Base-by-base conservation (phyloP, 2,888 invertebrate species). In the Pollenia angustigena region DNA sequence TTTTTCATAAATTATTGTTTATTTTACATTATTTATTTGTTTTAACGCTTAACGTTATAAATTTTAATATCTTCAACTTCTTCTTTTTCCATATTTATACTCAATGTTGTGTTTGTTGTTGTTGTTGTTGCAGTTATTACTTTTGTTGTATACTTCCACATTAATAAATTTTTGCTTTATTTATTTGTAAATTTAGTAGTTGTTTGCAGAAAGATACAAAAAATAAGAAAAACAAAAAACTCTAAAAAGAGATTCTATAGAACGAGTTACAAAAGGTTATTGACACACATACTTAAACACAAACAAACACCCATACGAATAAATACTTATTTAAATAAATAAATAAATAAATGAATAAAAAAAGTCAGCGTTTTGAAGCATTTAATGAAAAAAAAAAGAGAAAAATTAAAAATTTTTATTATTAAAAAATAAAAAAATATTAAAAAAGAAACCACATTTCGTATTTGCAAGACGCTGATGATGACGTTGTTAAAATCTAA, bases 21-120 rank as follows among this genome's bases (percentile, higher is more conserved):
- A 85, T 85, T 85, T 85, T 54, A 74, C 81, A 79, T 75, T 82
- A 85, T 85, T 85, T 85, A 85, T 85, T 85, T 85, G 78, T 85
- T 85, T 85, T 68, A 85, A 74, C 78, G 74, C 85, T 82, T 82
- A 40, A 74, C 79, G 56, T 79, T 85, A 74, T 85, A 79, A 82
- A 79, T 85, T 82, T 79, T 68, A 66, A 60, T 84, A 72, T 78
- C 48, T 72, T 74, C 46, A 64, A 23, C 44, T 48, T 40, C 52
- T 56, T n/a, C 46, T 46, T n/a, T 18, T 40, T 46, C 4, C 44
- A 52, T 7, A 7, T 42, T 44, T 72, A n/a, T 54, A n/a, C 16
- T 12, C 3, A 32, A 40, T 56, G 48, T 16, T 66, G 54, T 68
- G 50, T 18, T 14, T 48, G 40, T 23, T 32, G 7, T 6, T 48